Percentiles rank a stretch among this genome's conserved stretches.
These are phyloP conservation scores for Limnephilus auricula DNA, from an alignment of 2,888 invertebrate species.

Conservation along the genomic window DNA sequence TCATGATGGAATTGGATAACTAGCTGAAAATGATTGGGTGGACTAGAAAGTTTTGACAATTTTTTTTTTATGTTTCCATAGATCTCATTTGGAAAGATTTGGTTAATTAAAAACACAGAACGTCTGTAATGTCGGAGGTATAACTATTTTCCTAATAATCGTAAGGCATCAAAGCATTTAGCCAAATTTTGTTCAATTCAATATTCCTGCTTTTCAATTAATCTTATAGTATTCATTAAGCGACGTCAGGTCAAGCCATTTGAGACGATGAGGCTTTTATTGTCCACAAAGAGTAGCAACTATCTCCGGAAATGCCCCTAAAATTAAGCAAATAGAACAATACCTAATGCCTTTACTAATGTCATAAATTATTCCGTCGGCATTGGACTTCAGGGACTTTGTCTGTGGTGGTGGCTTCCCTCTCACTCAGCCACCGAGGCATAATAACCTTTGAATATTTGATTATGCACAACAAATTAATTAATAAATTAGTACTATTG, in stretches of 20 bases:
- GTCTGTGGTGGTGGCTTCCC: neutral
- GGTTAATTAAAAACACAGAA: too few species aligned
- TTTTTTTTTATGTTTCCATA: too few species aligned
- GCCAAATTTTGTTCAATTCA: neutral
- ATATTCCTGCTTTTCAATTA: too few species aligned
- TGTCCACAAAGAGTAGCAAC: constrained; percentile 13
- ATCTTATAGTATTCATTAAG: neutral
- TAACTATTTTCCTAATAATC: too few species aligned
- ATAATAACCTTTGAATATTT: neutral
- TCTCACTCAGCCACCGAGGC: neutral
- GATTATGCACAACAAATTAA: neutral
- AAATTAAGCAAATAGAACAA: constrained; percentile 32
- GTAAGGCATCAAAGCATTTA: too few species aligned
- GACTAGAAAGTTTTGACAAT: too few species aligned
- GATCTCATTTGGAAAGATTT: too few species aligned
- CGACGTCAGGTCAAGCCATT: constrained; percentile 12
- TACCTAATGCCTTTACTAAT: constrained; percentile 7
- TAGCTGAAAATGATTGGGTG: too few species aligned
- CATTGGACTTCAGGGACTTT: constrained; percentile 21
- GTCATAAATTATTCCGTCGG: constrained; percentile 39
- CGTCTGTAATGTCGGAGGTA: too few species aligned
- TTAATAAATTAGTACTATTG: neutral
- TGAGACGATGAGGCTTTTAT: constrained; percentile 17
- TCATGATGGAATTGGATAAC: too few species aligned
- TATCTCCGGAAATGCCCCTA: neutral